These are phyloP conservation scores for Gallinago undulata DNA, from an alignment of 2,113 vertebrate species.

Conservation along the genomic window DNA sequence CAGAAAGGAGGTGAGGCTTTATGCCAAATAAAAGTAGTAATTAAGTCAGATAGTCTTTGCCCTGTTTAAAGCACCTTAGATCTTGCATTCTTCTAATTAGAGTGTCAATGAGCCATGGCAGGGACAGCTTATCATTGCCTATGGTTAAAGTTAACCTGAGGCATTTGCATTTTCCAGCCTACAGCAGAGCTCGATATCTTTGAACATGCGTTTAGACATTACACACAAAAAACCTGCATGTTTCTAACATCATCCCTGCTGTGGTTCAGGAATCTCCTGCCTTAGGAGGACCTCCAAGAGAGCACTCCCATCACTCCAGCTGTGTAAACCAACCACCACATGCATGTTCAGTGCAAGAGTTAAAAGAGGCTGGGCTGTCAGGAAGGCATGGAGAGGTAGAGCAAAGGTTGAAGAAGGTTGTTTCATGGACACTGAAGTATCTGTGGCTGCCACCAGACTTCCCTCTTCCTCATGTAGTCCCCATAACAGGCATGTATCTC, in stretches of 20 bases:
- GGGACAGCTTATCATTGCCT: background rate
- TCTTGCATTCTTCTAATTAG: background rate
- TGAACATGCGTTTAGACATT: background rate
- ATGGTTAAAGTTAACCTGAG: background rate
- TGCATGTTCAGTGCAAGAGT: background rate
- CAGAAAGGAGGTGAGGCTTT: background rate
- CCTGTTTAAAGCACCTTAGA: background rate
- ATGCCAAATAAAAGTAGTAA: background rate
- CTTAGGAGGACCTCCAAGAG: background rate
- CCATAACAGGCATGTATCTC: accelerated
- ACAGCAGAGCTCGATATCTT: background rate
- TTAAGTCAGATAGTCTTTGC: background rate
- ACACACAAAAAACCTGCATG: background rate
- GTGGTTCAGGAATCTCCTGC: background rate
- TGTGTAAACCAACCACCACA: background rate
- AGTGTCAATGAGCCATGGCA: background rate
- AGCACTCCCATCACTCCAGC: background rate
- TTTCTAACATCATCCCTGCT: accelerated
- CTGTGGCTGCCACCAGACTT: background rate
- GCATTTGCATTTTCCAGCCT: background rate
- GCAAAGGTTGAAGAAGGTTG: background rate
- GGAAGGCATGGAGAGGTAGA: background rate
- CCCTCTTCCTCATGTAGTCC: background rate
- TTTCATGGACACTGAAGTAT: background rate
- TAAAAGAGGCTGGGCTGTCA: background rate